Evolutionary conservation across 2,888 invertebrate genomes (phyloP).

Genomic region (Pseudoips prasinana): DNA sequence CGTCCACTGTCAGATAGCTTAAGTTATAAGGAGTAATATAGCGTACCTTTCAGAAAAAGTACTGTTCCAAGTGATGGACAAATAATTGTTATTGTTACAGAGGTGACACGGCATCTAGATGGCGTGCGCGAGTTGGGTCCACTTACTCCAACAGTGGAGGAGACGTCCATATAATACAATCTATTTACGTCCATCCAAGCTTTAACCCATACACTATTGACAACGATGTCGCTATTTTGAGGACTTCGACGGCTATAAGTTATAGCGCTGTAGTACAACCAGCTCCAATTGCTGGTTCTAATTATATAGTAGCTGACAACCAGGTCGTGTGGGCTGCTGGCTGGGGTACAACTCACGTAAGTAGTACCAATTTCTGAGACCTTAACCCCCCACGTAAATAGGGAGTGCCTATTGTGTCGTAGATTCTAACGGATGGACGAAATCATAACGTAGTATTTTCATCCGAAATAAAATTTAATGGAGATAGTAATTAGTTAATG

Average conservation of each 20-base stretch:
- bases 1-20: no score
- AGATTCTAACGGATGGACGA: no score
- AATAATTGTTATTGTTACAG: constrained; percentile 35
- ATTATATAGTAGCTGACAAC: constrained; percentile 42
- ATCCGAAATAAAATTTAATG: no score
- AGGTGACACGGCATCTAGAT: constrained; percentile 31
- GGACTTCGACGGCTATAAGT: constrained; percentile 27
- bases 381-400: no score
- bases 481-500: no score
- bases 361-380: no score
- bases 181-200: constrained; percentile 41
- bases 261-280: constrained; percentile 28
- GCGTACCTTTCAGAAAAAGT: no score
- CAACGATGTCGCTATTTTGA: constrained; percentile 54
- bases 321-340: constrained; percentile 53
- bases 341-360: constrained; percentile 57
- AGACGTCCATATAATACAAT: constrained; percentile 18
- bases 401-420: no score
- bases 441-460: no score
- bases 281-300: constrained; percentile 39
- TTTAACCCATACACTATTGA: constrained; percentile 40
- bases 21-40: no score
- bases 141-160: constrained; percentile 50
- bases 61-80: no score
- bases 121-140: constrained; percentile 51